Evolutionary conservation across 2,888 invertebrate genomes (phyloP).

Genomic region (Argynnis bischoffii): DNA sequence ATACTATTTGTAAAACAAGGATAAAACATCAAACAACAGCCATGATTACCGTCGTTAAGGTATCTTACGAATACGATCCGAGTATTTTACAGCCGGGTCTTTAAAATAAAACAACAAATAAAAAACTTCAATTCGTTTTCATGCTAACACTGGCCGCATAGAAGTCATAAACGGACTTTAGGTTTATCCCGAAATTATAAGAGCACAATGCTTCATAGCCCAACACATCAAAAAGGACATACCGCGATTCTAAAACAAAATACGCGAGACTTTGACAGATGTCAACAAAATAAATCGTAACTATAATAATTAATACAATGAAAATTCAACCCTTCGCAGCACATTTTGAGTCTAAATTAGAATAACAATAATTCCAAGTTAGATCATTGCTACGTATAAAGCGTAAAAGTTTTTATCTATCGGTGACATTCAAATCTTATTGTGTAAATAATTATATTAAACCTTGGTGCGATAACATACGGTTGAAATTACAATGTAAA

Average conservation of each 20-base stretch:
- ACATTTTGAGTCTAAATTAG: slow-evolving; percentile 40
- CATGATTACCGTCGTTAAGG: slow-evolving; percentile 44
- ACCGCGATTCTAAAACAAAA: slow-evolving; percentile 66
- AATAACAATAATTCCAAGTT: slow-evolving; percentile 38
- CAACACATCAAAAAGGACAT: slow-evolving; percentile 69
- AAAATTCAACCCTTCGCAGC: slow-evolving; percentile 42
- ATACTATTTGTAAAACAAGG: not conserved
- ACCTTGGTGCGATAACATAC: slow-evolving; percentile 43
- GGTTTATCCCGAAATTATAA: slow-evolving; percentile 71
- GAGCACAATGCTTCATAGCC: slow-evolving; percentile 65
- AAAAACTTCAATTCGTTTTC: slow-evolving; percentile 71
- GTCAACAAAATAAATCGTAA: slow-evolving; percentile 45
- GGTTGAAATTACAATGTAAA: slow-evolving; percentile 41
- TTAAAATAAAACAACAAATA: slow-evolving; percentile 67
- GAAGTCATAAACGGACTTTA: slow-evolving; percentile 71
- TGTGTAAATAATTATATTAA: slow-evolving; percentile 41
- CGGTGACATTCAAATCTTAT: slow-evolving; percentile 59
- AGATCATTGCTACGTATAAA: slow-evolving; percentile 46
- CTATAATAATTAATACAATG: slow-evolving; percentile 21
- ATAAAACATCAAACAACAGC: slow-evolving; percentile 1
- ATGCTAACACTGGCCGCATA: slow-evolving; percentile 66
- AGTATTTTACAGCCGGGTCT: slow-evolving; percentile 44
- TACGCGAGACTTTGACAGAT: slow-evolving; percentile 59
- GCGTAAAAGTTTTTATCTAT: slow-evolving; percentile 76
- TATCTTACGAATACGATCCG: slow-evolving; percentile 46